Conservation (phyloP, 2,888 invertebrate genomes). For the Nomada hirtipes region DNA sequence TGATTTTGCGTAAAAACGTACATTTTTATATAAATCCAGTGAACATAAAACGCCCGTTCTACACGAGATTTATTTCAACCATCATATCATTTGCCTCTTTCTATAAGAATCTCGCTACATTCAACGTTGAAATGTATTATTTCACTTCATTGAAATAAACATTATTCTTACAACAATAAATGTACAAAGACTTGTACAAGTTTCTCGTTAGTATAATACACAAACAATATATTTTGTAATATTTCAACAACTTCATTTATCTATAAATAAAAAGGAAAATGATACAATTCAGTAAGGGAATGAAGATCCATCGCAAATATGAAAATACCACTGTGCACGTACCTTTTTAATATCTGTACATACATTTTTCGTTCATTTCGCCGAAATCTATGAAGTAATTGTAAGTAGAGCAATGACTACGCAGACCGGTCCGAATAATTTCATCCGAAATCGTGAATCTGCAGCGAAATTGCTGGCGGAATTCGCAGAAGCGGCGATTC, state of each 20-base stretch:
- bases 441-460: not conserved
- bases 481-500: not conserved
- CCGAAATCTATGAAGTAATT: no score
- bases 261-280: no score
- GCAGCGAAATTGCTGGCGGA: not conserved
- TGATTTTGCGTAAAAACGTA: conserved; percentile 46
- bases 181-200: no score
- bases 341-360: no score
- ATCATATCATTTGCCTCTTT: not conserved
- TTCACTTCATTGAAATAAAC: not conserved
- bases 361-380: no score
- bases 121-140: not conserved
- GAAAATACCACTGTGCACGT: no score
- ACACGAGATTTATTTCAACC: conserved; percentile 5
- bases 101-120: not conserved
- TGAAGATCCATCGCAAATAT: no score
- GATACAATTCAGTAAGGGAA: no score
- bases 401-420: no score
- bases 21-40: conserved; percentile 17
- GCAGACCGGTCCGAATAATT: not conserved
- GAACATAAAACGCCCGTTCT: not conserved
- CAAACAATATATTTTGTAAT: no score
- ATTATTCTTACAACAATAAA: not conserved
- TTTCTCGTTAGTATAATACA: no score
- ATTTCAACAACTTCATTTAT: no score